phyloP scores from a whole-genome alignment of 2,888 invertebrate genomes.

The Scaeva pyrastri region DNA sequence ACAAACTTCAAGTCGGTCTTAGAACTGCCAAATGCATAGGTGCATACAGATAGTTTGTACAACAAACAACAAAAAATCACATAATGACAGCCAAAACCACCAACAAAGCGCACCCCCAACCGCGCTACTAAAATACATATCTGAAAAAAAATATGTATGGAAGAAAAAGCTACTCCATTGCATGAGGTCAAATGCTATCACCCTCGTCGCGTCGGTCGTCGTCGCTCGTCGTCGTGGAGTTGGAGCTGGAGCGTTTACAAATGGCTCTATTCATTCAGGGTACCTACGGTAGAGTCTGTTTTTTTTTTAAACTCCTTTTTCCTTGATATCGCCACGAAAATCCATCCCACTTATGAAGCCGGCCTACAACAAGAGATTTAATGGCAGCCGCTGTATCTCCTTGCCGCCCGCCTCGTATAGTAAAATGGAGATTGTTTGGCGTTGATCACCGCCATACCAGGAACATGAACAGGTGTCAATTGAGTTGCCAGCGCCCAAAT shows the following conservation, averaged over 20 bases:
- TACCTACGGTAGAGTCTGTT: neutral
- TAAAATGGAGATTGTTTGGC: slow-evolving; percentile 52
- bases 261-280: slow-evolving; percentile 56
- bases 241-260: slow-evolving; percentile 42
- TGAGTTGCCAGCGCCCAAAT: slow-evolving; percentile 72
- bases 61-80: slow-evolving; percentile 25
- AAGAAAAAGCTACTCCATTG: slow-evolving; percentile 50
- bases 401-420: neutral
- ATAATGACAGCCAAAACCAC: slow-evolving; percentile 42
- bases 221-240: slow-evolving; percentile 26
- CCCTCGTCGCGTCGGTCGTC: slow-evolving; percentile 47
- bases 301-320: slow-evolving; percentile 2
- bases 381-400: slow-evolving; percentile 9
- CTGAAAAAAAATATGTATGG: neutral
- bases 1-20: neutral
- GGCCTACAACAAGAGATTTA: slow-evolving; percentile 24
- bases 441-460: slow-evolving; percentile 58
- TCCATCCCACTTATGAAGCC: slow-evolving; percentile 37
- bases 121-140: slow-evolving; percentile 25
- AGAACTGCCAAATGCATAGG: neutral
- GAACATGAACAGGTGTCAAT: slow-evolving; percentile 74
- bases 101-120: slow-evolving; percentile 63
- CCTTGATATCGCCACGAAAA: slow-evolving; percentile 19
- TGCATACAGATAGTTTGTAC: too few species aligned
- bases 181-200: slow-evolving; percentile 68